Evolutionary conservation across 2,888 invertebrate genomes (phyloP).

Genomic region (Eupithecia insigniata): DNA sequence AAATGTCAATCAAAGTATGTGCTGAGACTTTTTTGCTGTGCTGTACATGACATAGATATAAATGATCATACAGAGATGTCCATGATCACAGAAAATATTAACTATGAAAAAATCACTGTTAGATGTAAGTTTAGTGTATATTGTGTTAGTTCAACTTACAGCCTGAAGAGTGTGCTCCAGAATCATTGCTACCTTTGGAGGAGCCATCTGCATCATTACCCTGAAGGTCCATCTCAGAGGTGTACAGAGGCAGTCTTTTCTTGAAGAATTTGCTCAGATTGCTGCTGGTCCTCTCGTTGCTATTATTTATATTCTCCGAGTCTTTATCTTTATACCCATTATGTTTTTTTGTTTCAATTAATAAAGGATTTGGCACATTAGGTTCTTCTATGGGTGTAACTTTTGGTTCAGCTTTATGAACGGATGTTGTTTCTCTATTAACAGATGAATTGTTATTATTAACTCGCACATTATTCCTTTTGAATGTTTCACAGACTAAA

Average conservation of each 20-base stretch:
- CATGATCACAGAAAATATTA: too few species aligned
- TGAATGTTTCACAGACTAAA: constrained; percentile 49
- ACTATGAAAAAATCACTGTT: neutral
- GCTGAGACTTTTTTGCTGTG: too few species aligned
- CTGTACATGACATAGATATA: too few species aligned
- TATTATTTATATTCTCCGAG: neutral
- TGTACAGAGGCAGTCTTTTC: constrained; percentile 54
- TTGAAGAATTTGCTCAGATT: constrained; percentile 59
- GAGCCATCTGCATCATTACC: constrained; percentile 27
- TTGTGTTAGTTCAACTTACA: constrained; percentile 53
- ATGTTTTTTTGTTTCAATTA: neutral
- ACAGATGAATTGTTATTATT: constrained; percentile 8
- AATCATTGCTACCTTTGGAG: constrained; percentile 55
- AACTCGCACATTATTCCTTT: constrained; percentile 5
- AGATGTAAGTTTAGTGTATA: neutral
- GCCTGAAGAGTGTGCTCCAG: constrained; percentile 60
- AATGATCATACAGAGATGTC: too few species aligned
- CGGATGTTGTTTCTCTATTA: constrained; percentile 5
- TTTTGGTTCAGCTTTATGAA: neutral
- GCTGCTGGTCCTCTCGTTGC: constrained; percentile 22
- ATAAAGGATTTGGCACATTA: neutral
- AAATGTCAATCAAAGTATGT: too few species aligned
- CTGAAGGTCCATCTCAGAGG: constrained; percentile 38
- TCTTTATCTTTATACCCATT: neutral
- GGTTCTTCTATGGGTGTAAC: neutral